These are phyloP conservation scores for Emydoidea blandingii DNA, from an alignment of 2,797 vertebrate species.

Conservation along the genomic window DNA sequence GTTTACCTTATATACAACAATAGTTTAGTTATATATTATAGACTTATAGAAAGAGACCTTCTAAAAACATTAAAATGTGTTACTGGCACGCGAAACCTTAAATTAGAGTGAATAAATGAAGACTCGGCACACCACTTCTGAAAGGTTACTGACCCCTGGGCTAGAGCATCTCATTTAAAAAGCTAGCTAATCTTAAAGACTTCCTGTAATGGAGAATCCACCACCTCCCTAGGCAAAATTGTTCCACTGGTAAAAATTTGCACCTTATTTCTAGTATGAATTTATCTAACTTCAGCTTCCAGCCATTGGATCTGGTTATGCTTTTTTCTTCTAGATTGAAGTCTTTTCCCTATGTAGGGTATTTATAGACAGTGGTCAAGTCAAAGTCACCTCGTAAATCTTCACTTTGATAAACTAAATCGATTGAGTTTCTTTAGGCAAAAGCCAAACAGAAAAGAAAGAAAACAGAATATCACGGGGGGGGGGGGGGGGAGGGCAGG, in stretches of 20 bases:
- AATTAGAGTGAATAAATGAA: too few relatives aligned
- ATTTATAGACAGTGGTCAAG: rapidly evolving
- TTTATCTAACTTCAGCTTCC: neutral
- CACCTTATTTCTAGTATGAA: neutral
- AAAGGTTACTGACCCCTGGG: too few relatives aligned
- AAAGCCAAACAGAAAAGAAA: rapidly evolving
- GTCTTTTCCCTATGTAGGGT: neutral
- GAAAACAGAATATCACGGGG: rapidly evolving
- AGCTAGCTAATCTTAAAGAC: neutral
- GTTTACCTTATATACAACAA: too few relatives aligned
- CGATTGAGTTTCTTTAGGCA: rapidly evolving
- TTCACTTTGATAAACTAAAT: rapidly evolving
- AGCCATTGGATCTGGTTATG: neutral
- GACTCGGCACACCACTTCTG: too few relatives aligned
- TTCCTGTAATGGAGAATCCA: rapidly evolving
- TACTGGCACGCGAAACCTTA: too few relatives aligned
- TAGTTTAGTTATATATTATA: too few relatives aligned
- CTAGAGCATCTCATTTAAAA: rapidly evolving
- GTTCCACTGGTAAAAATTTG: neutral
- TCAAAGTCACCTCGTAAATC: rapidly evolving
- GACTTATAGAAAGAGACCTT: too few relatives aligned
- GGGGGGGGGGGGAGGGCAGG: rapidly evolving
- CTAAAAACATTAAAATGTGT: too few relatives aligned
- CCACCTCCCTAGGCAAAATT: neutral
- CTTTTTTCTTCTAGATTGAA: neutral